Evolutionary conservation across 2,113 vertebrate genomes (phyloP), one percentile per base, ranked within the genome.

Genomic region (Donacobius atricapilla): DNA sequence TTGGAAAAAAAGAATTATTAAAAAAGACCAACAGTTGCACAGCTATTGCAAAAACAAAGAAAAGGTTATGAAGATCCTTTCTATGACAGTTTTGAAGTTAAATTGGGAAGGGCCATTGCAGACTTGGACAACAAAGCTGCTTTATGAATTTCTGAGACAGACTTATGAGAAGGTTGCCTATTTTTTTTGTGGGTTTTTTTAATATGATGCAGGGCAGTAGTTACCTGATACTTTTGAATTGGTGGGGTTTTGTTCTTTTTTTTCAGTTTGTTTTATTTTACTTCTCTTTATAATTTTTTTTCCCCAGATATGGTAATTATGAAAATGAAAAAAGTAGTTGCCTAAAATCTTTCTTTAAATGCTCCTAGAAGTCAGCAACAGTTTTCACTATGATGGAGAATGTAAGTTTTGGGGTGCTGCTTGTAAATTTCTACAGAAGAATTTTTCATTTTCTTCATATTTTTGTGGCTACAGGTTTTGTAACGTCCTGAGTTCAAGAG

Each of bases 1-100:
- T 89, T 84, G 37, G 63, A 84, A 94, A 90, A 92, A 35, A 51
- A 75, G 56, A 83, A 91, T 94, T 94, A 83, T 96, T 93, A 30
- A 69, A 91, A 91, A 88, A 91, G 28, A 39, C 39, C 87, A 86
- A 87, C 53, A 85, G 25, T 70, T 82, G 33, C 61, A 31, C 64
- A 89, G 57, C 51, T 78, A 90, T 73, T 91, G 50, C 25, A 87
- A 42, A 86, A 90, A 12, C 35, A 48, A 61, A 42, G 44, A 22
- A 71, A 86, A 73, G 28, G 13, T 60, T 95, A 10, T 42, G 48
- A 86, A 89, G 51, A 68, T 75, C n/a, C 13, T 87, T 89, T 87
- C 15, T 48, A 2, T 58, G 81, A 84, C 53, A 65, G 27, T 93
- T 94, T 87, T 64, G 56, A 78, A 57, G 68, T 73, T 91, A 89